Evolutionary conservation across 2,888 invertebrate genomes (phyloP).

Genomic region (Scaptomyza parva): DNA sequence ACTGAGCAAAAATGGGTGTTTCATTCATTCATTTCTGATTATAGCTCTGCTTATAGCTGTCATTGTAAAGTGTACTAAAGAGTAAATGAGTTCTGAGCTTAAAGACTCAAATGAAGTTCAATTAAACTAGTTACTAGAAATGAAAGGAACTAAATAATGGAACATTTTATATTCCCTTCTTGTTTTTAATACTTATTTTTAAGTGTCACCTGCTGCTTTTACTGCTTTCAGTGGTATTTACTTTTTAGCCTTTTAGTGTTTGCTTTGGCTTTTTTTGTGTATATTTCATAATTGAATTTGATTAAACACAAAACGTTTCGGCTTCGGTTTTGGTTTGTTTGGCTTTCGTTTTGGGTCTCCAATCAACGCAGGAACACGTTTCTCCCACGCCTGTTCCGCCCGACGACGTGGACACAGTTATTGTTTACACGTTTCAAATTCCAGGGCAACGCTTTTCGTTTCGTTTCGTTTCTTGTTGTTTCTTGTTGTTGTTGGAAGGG

Average conservation of each 20-base stretch:
- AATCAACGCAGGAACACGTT: constrained; percentile 30
- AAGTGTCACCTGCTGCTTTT: background rate
- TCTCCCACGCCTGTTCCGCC: background rate
- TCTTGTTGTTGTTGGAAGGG: too few species aligned
- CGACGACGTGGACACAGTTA: background rate
- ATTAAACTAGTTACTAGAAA: too few species aligned
- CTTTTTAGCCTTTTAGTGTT: constrained; percentile 18
- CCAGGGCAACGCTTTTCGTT: constrained; percentile 29
- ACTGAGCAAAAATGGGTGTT: constrained; percentile 22
- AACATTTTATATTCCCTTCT: too few species aligned
- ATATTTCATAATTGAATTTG: constrained; percentile 74
- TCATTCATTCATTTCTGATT: too few species aligned
- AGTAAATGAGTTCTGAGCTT: too few species aligned
- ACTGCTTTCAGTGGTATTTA: constrained; percentile 11
- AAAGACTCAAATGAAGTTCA: too few species aligned
- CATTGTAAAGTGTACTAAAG: too few species aligned
- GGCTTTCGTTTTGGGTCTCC: constrained; percentile 44
- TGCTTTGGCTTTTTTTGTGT: constrained; percentile 30
- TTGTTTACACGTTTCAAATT: constrained; percentile 60
- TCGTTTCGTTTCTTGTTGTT: constrained; percentile 25
- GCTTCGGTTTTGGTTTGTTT: constrained; percentile 38
- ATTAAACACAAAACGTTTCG: constrained; percentile 59
- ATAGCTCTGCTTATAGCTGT: too few species aligned
- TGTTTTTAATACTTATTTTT: too few species aligned
- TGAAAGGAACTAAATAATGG: too few species aligned